phyloP scores from a whole-genome alignment of 2,113 vertebrate species.

The Australoheros scitulus region DNA sequence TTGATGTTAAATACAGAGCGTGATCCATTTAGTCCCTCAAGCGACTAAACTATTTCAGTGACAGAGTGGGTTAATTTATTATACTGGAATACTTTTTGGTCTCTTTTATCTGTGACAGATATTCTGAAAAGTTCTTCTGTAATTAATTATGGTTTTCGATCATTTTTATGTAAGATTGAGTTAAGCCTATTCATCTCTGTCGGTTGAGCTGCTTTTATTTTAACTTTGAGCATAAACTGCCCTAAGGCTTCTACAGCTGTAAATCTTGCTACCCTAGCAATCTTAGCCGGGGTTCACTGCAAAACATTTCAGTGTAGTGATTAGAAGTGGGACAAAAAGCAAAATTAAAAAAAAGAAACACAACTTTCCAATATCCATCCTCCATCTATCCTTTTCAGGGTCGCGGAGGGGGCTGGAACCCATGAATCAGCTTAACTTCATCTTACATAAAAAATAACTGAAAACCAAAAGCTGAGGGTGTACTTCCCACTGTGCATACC shows the following conservation, averaged over 20 bases:
- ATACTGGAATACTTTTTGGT: not conserved
- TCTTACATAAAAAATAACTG: no score
- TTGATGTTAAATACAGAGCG: not conserved
- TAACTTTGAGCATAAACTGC: not conserved
- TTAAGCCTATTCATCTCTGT: no score
- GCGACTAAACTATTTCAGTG: not conserved
- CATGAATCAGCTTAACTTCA: no score
- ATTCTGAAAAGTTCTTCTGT: no score
- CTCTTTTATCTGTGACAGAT: no score
- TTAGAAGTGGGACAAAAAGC: not conserved
- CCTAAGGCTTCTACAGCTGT: not conserved
- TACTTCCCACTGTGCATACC: not conserved
- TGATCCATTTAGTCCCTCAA: not conserved
- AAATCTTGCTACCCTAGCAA: not conserved
- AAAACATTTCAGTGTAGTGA: not conserved
- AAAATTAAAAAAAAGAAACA: no score
- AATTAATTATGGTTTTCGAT: no score
- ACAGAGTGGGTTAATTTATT: not conserved
- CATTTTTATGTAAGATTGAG: no score
- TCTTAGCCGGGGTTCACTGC: not conserved
- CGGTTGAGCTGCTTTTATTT: no score
- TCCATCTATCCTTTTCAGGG: no score
- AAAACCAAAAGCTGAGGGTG: not conserved
- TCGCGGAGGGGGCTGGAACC: no score
- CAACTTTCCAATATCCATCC: no score